Evolutionary conservation across 2,888 invertebrate genomes (phyloP).

Genomic region (Mycalesis mineus): DNA sequence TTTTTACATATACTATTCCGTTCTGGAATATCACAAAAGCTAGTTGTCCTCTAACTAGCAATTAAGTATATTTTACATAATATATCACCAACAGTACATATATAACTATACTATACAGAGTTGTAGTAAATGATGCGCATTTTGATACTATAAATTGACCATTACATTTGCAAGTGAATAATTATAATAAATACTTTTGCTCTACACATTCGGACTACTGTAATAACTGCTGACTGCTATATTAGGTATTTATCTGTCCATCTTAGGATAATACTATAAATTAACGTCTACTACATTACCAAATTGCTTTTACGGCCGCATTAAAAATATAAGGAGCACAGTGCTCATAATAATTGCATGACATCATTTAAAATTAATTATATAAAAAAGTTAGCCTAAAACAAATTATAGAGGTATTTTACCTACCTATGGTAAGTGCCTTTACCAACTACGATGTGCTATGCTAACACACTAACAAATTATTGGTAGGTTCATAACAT

Average conservation of each 20-base stretch:
- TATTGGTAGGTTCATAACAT: too few relatives aligned
- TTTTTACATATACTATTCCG: constrained; percentile 39
- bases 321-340: background rate
- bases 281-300: background rate
- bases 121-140: constrained; percentile 31
- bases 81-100: constrained; percentile 24
- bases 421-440: background rate
- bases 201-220: background rate
- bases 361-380: background rate
- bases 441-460: background rate
- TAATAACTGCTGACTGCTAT: background rate
- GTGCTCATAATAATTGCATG: background rate
- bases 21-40: constrained; percentile 53
- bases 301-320: background rate
- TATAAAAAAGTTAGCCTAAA: background rate
- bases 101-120: constrained; percentile 18
- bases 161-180: background rate
- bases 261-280: background rate
- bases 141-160: constrained; percentile 6
- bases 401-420: background rate
- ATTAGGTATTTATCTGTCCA: background rate
- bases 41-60: constrained; percentile 35
- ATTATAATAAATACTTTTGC: background rate
- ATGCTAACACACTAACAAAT: too few relatives aligned
- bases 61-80: constrained; percentile 30